Percentiles rank a stretch among this genome's conserved stretches.
phyloP scores from a whole-genome alignment of 2,113 vertebrate species.

The Taxidea taxus region DNA sequence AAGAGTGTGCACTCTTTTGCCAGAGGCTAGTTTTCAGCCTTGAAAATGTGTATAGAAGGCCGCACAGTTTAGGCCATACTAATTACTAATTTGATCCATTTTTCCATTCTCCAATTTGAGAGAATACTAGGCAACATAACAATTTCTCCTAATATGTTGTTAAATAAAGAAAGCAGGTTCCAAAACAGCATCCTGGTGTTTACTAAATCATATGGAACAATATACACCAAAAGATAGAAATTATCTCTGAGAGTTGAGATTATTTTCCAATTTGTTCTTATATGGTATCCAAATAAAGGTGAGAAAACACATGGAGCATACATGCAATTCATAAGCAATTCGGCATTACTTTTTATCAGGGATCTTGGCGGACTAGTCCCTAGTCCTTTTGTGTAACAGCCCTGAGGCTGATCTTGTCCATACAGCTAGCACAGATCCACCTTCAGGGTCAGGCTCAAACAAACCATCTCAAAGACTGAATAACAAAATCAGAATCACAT shows the following conservation, averaged over 20 bases:
- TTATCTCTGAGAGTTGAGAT: not conserved
- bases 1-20: not conserved
- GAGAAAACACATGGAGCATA: not conserved
- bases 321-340: not conserved
- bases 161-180: not conserved
- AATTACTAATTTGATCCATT: not conserved
- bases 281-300: not conserved
- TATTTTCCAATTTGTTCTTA: not conserved
- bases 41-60: not conserved
- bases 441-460: not conserved
- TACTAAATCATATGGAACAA: slow-evolving; percentile 26
- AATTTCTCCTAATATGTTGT: not conserved
- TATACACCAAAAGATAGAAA: not conserved
- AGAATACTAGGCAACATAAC: not conserved
- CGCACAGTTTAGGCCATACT: not conserved
- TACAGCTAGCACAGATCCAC: not conserved
- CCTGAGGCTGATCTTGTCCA: not conserved
- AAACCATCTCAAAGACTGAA: not conserved
- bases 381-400: not conserved
- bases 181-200: not conserved
- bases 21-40: not conserved
- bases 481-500: not conserved
- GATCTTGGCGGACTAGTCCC: not conserved
- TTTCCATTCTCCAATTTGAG: slow-evolving; percentile 15
- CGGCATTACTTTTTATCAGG: not conserved